Evolutionary conservation across 2,797 vertebrate genomes (phyloP).

Genomic region (Manis javanica): DNA sequence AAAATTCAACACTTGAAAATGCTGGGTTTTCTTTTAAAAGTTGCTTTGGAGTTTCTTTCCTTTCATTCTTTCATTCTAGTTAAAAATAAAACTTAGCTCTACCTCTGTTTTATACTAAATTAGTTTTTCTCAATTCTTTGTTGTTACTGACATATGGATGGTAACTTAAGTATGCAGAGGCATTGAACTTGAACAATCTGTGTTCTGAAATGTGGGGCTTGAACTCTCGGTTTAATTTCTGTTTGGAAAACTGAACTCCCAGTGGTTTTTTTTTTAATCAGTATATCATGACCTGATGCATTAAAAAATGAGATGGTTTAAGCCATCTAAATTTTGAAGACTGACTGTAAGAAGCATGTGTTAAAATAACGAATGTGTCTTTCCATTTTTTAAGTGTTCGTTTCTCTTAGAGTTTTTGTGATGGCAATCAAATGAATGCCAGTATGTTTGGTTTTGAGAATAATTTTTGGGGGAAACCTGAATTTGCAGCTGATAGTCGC

Average conservation of each 20-base stretch:
- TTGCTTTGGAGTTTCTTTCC: background rate
- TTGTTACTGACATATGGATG: constrained; percentile 40
- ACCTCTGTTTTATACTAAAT: background rate
- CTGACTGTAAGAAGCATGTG: constrained; percentile 63
- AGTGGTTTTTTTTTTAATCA: constrained; percentile 72
- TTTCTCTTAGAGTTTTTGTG: constrained; percentile 66
- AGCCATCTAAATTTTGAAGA: constrained; percentile 58
- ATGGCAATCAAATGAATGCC: background rate
- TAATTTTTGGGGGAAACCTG: background rate
- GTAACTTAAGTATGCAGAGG: constrained; percentile 34
- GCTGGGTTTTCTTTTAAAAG: background rate
- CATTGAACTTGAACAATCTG: constrained; percentile 36
- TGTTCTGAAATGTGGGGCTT: constrained; percentile 29
- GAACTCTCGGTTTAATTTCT: constrained; percentile 27
- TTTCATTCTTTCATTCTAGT: constrained; percentile 50
- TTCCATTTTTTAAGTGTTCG: constrained; percentile 62
- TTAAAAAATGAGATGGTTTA: constrained; percentile 72
- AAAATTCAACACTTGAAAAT: constrained; percentile 55
- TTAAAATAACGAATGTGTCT: constrained; percentile 69
- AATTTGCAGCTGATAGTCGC: constrained; percentile 27
- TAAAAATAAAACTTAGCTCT: constrained; percentile 56
- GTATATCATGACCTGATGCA: constrained; percentile 58
- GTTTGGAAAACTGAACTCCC: constrained; percentile 63
- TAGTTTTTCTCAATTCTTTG: background rate
- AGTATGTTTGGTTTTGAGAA: constrained; percentile 40